Base-by-base conservation (phyloP, 2,797 vertebrate species). In the Rhyacichthys aspro region DNA sequence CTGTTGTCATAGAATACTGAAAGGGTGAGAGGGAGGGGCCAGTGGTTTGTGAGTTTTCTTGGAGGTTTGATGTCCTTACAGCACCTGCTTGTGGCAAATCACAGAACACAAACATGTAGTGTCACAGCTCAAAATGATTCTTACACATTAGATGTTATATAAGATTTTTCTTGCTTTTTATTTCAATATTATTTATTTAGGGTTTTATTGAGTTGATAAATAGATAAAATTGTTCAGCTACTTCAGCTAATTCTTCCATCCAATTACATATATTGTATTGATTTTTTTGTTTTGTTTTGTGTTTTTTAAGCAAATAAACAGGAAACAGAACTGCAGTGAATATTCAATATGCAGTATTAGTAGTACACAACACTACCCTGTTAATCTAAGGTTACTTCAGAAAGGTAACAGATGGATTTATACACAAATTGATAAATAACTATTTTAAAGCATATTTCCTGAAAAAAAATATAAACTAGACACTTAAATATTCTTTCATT, bases 1-100 rank as follows among this genome's bases (percentile, higher is more conserved):
- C 81, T 1, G 75, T 75, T 55, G 77, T 76, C 63, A 72, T 59
- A 59, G 83, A 50, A 46, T 63, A 70, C 60, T 63, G 79, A 39
- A 72, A 47, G 59, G 82, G 71, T 58, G 79, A 81, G 41, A 59
- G 54, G 46, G 80, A 76, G 54, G 75, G 46, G 59, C 67, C 58
- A 1, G 41, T 18, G 33, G 72, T 74, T 68, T 70, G 61, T 64
- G 62, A 23, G 37, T 63, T 62, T 42, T 69, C 72, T 19, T 74
- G 36, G 28, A 59, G 70, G 47, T 68, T 72, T 9, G 49, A 33
- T 18, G 62, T 84, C 63, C 55, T 71, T 52, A 33, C 75, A 34
- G 73, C 55, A 11, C 63, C 90, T 83, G 38, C n/a, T 38, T 7
- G 49, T 52, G 19, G 44, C 57, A 50, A 61, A 76, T 54, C 33